Conservation (phyloP, 92 coral and sea anemone species). For the Galaxea fascicularis region DNA sequence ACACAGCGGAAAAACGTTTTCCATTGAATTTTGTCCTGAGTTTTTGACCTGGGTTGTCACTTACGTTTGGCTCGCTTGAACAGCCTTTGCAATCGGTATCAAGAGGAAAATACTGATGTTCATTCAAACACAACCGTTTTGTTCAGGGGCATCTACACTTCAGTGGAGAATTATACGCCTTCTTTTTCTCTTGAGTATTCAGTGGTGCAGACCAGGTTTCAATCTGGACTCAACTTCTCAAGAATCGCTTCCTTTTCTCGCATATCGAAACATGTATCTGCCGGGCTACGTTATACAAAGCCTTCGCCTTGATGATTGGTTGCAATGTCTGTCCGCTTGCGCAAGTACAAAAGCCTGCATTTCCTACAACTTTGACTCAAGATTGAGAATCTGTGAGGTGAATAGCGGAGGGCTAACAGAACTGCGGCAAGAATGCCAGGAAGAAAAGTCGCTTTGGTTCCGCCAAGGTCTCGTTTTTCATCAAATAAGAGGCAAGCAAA, state of each 20-base stretch:
- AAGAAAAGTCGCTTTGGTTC: not conserved
- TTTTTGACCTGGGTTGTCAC: no score
- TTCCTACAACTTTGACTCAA: slow-evolving; percentile 16
- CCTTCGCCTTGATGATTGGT: slow-evolving; percentile 3
- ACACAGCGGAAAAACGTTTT: no score
- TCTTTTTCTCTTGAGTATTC: no score
- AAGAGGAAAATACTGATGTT: no score
- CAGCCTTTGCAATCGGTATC: no score
- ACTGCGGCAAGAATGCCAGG: not conserved
- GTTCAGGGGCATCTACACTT: no score
- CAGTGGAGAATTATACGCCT: no score
- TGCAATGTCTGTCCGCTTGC: slow-evolving; percentile 16
- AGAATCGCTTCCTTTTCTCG: not conserved
- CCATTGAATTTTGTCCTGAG: no score
- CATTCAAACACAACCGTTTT: no score
- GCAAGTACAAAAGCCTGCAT: not conserved
- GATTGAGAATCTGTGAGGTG: slow-evolving; percentile 10
- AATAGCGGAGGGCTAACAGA: not conserved
- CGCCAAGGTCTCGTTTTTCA: slow-evolving; percentile 14
- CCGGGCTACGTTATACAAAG: not conserved
- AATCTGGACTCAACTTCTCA: no score
- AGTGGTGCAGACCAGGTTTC: no score
- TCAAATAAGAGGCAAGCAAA: slow-evolving; percentile 17
- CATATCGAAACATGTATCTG: not conserved
- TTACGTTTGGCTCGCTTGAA: no score